These are phyloP conservation scores for Hyperoodon ampullatus DNA, from an alignment of 2,113 vertebrate species.

Conservation along the genomic window DNA sequence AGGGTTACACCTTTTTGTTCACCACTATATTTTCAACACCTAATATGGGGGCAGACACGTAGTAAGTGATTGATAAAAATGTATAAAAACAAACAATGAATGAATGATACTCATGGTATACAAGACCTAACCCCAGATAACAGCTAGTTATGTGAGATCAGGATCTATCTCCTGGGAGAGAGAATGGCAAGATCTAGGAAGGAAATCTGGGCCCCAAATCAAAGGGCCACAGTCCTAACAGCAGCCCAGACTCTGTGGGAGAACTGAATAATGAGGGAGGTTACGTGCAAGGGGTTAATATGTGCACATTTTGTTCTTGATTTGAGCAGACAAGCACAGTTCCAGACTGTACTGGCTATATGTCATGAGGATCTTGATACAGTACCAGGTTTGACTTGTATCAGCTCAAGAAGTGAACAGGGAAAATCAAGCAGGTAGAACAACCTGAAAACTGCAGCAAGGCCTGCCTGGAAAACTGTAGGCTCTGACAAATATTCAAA, in stretches of 20 bases:
- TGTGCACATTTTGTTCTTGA: neutral
- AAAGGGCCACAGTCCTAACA: neutral
- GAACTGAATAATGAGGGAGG: neutral
- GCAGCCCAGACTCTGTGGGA: neutral
- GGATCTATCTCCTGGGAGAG: neutral
- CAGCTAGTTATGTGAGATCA: neutral
- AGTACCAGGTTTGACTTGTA: neutral
- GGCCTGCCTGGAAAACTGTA: neutral
- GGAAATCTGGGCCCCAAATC: neutral
- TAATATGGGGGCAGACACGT: neutral
- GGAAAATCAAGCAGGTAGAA: neutral
- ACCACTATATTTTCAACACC: neutral
- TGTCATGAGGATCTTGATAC: neutral
- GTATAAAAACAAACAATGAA: neutral
- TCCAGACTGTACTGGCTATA: too few relatives aligned
- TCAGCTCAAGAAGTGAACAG: neutral
- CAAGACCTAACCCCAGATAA: neutral
- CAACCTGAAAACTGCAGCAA: neutral
- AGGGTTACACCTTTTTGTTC: neutral
- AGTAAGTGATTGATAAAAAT: neutral
- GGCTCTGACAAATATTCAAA: neutral
- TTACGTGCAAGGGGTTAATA: fast-evolving
- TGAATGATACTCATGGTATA: neutral
- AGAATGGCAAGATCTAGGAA: neutral
- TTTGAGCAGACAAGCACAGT: neutral